A percentile compares a stretch with the other conserved stretches of the same genome.
These are phyloP conservation scores for Platycheirus albimanus DNA, from an alignment of 2,888 invertebrate species.

Conservation along the genomic window DNA sequence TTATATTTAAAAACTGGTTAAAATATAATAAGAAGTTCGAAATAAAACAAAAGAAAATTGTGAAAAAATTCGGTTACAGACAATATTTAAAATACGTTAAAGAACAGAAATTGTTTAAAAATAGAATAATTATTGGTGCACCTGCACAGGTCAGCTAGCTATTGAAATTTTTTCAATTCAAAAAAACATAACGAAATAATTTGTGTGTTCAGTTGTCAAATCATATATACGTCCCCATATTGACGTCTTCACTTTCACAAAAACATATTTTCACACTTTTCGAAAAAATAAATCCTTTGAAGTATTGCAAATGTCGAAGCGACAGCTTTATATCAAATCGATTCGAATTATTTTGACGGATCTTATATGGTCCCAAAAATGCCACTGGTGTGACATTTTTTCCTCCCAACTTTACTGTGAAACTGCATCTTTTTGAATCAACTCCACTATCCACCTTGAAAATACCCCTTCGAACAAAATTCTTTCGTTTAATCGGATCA, in stretches of 20 bases:
- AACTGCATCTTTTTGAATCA: background rate
- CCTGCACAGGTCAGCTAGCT: no score
- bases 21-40: no score
- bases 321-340: slow-evolving; percentile 39
- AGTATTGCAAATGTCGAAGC: slow-evolving; percentile 23
- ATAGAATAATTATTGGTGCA: no score
- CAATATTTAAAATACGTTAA: no score
- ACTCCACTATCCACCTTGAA: slow-evolving; percentile 12
- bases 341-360: background rate
- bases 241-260: background rate
- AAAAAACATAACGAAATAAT: no score
- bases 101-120: no score
- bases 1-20: no score
- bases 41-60: no score
- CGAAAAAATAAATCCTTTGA: slow-evolving; percentile 31
- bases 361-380: slow-evolving; percentile 44
- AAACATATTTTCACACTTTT: slow-evolving; percentile 42
- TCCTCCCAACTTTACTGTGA: slow-evolving; percentile 29
- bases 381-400: slow-evolving; percentile 6
- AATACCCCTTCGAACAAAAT: slow-evolving; percentile 38
- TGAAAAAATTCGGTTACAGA: no score
- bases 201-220: background rate
- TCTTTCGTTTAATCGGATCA: slow-evolving; percentile 5
- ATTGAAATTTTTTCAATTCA: no score
- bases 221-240: background rate